Evolutionary conservation across 1,140 invertebrate species (phyloP).

Genomic region (Cotesia chilonis): DNA sequence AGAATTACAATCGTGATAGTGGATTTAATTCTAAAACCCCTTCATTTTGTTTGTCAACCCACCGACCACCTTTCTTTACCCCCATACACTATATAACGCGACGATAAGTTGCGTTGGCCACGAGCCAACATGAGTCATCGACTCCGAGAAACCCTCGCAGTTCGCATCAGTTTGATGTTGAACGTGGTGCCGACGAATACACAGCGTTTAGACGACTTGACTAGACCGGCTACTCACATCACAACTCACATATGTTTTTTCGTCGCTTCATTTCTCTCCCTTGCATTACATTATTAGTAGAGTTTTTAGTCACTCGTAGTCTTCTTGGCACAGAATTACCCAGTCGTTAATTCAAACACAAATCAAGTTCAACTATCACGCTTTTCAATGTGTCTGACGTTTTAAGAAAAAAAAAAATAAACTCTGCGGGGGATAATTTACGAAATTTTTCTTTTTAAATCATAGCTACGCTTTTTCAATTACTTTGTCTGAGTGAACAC

Average conservation of each 20-base stretch:
- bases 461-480: too few species aligned
- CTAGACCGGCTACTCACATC: background rate
- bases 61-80: conserved; percentile 8
- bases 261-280: conserved; percentile 3
- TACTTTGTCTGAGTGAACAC: background rate
- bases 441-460: too few species aligned
- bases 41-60: conserved; percentile 1
- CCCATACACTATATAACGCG: conserved; percentile 24
- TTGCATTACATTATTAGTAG: too few species aligned
- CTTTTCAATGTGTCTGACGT: too few species aligned
- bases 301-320: background rate
- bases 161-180: conserved; percentile 56
- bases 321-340: too few species aligned
- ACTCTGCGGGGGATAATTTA: too few species aligned
- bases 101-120: conserved; percentile 48
- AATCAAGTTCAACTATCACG: too few species aligned
- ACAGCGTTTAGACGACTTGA: conserved; percentile 1
- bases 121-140: conserved; percentile 62
- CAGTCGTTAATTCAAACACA: too few species aligned
- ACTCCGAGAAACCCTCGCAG: conserved; percentile 59
- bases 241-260: conserved; percentile 11
- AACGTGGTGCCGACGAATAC: conserved; percentile 40
- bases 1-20: background rate
- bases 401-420: too few species aligned
- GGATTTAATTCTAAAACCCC: background rate